phyloP scores from a whole-genome alignment of 2,113 vertebrate species.

The Sphyrna mokarran region DNA sequence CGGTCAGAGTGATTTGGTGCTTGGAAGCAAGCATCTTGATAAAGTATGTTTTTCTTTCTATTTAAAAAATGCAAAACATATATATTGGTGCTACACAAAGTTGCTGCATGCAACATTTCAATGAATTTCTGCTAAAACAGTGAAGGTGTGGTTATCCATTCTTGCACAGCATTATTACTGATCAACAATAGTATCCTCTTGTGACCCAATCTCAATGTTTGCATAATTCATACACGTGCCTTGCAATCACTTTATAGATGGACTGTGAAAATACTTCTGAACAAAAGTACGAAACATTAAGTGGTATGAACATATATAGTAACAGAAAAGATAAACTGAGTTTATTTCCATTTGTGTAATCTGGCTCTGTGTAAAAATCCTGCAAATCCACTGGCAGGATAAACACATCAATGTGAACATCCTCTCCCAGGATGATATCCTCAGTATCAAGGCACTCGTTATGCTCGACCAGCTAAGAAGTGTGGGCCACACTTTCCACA shows the following conservation, averaged over 20 bases:
- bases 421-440: too few relatives aligned
- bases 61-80: not conserved
- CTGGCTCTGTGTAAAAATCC: not conserved
- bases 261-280: not conserved
- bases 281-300: not conserved
- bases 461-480: too few relatives aligned
- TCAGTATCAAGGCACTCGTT: too few relatives aligned
- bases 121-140: not conserved
- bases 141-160: not conserved
- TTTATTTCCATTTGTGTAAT: not conserved
- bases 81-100: not conserved
- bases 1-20: not conserved
- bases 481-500: too few relatives aligned
- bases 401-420: too few relatives aligned
- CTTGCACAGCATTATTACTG: not conserved
- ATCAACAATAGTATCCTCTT: not conserved
- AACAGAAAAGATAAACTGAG: not conserved
- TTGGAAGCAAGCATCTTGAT: not conserved
- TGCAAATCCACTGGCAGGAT: too few relatives aligned
- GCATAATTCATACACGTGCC: not conserved
- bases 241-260: not conserved
- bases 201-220: not conserved
- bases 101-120: not conserved
- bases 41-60: not conserved
- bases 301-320: not conserved